Evolutionary conservation across 2,888 invertebrate genomes (phyloP).

Genomic region (Yponomeuta cagnagella): DNA sequence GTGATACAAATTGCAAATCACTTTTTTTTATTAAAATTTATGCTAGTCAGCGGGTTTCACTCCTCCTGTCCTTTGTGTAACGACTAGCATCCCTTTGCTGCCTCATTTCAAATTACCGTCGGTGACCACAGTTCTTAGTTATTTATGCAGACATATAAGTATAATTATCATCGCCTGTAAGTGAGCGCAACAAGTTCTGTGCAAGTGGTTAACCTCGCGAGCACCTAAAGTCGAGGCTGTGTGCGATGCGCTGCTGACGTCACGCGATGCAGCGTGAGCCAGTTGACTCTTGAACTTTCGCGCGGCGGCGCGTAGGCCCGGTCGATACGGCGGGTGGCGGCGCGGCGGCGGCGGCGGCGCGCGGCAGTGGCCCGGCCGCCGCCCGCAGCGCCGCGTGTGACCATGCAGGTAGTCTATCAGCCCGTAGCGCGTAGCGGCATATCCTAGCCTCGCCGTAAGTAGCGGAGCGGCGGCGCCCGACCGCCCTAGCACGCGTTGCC

Average conservation of each 20-base stretch:
- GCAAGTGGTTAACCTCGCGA: neutral
- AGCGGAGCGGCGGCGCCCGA: slow-evolving; percentile 30
- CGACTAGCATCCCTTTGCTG: too few relatives aligned
- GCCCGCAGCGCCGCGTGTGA: slow-evolving; percentile 43
- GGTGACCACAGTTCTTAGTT: too few relatives aligned
- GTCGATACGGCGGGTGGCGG: slow-evolving; percentile 7
- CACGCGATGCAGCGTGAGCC: slow-evolving; percentile 20
- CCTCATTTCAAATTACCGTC: too few relatives aligned
- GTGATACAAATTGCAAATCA: too few relatives aligned
- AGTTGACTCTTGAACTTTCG: slow-evolving; percentile 37
- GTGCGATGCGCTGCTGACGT: neutral
- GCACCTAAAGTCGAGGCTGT: neutral
- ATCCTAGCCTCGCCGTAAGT: slow-evolving; percentile 61
- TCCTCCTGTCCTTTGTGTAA: too few relatives aligned
- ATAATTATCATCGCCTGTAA: too few relatives aligned
- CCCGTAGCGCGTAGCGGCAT: slow-evolving; percentile 61
- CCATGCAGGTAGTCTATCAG: slow-evolving; percentile 58
- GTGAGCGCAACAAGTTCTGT: neutral
- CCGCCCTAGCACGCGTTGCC: neutral
- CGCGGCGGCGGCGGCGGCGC: slow-evolving; percentile 26
- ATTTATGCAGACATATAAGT: too few relatives aligned
- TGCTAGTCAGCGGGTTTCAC: too few relatives aligned
- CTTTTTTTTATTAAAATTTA: too few relatives aligned
- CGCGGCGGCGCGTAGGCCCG: slow-evolving; percentile 21
- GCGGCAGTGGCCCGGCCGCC: slow-evolving; percentile 28